phyloP scores from a whole-genome alignment of 2,797 vertebrate genomes.

The Rhinogobio ventralis region DNA sequence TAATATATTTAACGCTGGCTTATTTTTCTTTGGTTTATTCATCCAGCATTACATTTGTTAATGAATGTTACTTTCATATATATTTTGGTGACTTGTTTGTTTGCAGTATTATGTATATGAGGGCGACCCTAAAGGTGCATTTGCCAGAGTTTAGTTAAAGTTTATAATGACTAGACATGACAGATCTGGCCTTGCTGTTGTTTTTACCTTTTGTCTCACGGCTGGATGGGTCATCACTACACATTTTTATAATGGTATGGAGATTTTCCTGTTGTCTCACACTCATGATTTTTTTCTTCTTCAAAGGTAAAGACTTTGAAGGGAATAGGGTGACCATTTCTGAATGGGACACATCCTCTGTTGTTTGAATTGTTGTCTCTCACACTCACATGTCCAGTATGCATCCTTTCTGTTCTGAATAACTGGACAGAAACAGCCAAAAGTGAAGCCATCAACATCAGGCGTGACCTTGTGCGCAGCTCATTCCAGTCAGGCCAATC shows the following conservation, averaged over 20 bases:
- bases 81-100: slow-evolving; percentile 34
- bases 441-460: too few relatives aligned
- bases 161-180: slow-evolving; percentile 39
- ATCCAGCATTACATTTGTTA: background rate
- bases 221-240: slow-evolving; percentile 15
- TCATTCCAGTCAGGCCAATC: too few relatives aligned
- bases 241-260: slow-evolving; percentile 4
- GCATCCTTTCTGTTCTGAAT: background rate
- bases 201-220: slow-evolving; percentile 37
- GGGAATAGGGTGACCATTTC: background rate
- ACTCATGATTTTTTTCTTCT: background rate
- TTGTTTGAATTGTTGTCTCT: background rate
- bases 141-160: slow-evolving; percentile 37
- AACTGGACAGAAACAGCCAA: too few relatives aligned
- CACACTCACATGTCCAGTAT: background rate
- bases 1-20: background rate
- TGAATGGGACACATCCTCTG: background rate
- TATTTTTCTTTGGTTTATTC: background rate
- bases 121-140: slow-evolving; percentile 56
- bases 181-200: slow-evolving; percentile 32
- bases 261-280: background rate
- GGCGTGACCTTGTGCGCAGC: too few relatives aligned
- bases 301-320: background rate
- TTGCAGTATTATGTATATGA: slow-evolving; percentile 27
- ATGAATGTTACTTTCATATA: slow-evolving; percentile 15